phyloP scores from a whole-genome alignment of 2,113 vertebrate genomes.

The Oreocharis arfaki region DNA sequence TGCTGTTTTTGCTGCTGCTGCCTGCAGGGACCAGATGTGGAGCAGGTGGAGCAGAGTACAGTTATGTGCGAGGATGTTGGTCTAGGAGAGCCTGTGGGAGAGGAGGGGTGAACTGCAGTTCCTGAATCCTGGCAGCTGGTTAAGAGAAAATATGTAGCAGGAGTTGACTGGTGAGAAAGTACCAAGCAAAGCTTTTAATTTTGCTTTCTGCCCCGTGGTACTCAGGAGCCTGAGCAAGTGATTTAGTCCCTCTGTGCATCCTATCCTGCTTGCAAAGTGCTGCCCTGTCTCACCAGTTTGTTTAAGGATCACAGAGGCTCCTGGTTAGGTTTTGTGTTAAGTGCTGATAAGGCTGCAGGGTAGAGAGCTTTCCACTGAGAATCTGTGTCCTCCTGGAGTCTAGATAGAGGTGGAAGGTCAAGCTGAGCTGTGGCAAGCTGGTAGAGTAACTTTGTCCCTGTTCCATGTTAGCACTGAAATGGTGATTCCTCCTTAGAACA shows the following conservation, averaged over 20 bases:
- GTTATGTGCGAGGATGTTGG: neutral
- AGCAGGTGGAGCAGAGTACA: slow-evolving; percentile 5
- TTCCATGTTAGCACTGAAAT: neutral
- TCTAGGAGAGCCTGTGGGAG: neutral
- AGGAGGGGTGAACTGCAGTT: neutral
- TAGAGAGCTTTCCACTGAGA: neutral
- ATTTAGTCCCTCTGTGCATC: neutral
- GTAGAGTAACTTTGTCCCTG: neutral
- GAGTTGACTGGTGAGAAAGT: neutral
- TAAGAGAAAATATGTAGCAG: neutral
- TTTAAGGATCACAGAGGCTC: neutral
- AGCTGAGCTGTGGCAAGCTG: neutral
- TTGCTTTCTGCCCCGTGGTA: neutral
- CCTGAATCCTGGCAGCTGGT: neutral
- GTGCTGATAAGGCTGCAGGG: neutral
- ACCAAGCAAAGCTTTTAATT: neutral
- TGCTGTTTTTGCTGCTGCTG: slow-evolving; percentile 19
- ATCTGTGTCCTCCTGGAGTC: neutral
- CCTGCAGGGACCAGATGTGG: neutral
- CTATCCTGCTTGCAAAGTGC: neutral
- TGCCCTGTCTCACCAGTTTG: neutral
- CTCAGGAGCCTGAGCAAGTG: neutral
- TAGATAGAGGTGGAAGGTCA: neutral
- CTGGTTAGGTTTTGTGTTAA: neutral
- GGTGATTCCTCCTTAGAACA: neutral